phyloP scores from a whole-genome alignment of 2,113 vertebrate genomes.

The Lepus americanus region DNA sequence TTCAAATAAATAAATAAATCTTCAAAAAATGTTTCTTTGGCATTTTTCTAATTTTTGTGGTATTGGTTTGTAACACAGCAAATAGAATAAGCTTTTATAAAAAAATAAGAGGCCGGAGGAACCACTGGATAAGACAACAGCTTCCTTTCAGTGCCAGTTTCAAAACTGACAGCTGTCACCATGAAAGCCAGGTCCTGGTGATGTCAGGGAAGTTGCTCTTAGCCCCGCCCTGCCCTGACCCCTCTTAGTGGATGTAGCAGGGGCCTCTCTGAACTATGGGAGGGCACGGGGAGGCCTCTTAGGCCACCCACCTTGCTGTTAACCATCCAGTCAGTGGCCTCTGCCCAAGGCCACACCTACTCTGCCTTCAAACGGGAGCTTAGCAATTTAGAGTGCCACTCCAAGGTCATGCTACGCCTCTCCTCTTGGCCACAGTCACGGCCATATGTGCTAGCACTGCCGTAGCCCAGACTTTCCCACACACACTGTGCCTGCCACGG shows the following conservation, averaged over 20 bases:
- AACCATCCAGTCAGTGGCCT: background rate
- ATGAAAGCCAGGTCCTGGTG: background rate
- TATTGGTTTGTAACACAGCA: background rate
- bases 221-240: background rate
- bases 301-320: background rate
- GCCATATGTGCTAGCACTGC: background rate
- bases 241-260: too few species aligned
- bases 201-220: background rate
- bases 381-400: background rate
- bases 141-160: background rate
- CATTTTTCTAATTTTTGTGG: conserved; percentile 33
- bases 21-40: background rate
- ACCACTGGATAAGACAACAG: background rate
- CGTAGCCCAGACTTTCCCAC: background rate
- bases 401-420: too few species aligned
- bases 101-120: background rate
- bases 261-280: background rate
- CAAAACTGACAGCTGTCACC: background rate
- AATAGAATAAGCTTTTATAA: background rate
- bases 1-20: too few species aligned
- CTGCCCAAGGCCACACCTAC: background rate
- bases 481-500: background rate
- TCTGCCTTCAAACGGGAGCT: background rate
- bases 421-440: too few species aligned
- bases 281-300: background rate